Evolutionary conservation across 2,113 vertebrate species (phyloP).

Genomic region (Amblyopsis rosae): DNA sequence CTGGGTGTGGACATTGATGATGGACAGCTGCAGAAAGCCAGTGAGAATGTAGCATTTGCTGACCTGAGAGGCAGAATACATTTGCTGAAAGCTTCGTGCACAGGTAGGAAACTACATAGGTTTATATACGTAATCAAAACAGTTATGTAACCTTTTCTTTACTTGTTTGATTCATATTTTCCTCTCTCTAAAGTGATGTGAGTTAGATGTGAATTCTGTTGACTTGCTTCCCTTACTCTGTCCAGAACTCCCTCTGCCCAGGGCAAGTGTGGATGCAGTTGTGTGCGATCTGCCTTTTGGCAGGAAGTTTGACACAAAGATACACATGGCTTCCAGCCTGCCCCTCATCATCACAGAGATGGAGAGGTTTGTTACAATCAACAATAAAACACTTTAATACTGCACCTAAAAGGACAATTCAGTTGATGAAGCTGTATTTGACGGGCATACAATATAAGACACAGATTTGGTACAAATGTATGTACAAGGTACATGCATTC

Average conservation of each 20-base stretch:
- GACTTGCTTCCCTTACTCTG: slow-evolving; percentile 37
- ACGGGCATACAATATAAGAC: too few species aligned
- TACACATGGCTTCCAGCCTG: slow-evolving; percentile 72
- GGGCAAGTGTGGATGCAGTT: slow-evolving; percentile 80
- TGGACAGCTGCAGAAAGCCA: slow-evolving; percentile 81
- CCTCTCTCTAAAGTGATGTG: not conserved
- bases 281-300: slow-evolving; percentile 93
- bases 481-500: too few species aligned
- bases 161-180: too few species aligned
- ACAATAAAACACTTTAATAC: not conserved
- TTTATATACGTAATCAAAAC: not conserved
- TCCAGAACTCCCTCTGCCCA: slow-evolving; percentile 81
- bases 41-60: slow-evolving; percentile 79
- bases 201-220: not conserved
- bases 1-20: slow-evolving; percentile 84
- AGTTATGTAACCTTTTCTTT: too few species aligned
- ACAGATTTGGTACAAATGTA: too few species aligned
- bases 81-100: slow-evolving; percentile 82
- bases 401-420: too few species aligned
- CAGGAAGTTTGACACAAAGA: slow-evolving; percentile 85
- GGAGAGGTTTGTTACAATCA: slow-evolving; percentile 79
- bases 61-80: slow-evolving; percentile 75
- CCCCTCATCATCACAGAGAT: slow-evolving; percentile 84
- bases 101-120: slow-evolving; percentile 70
- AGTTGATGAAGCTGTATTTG: too few species aligned